These are phyloP conservation scores for Rhabdophis nuchalis DNA, from an alignment of 2,797 vertebrate genomes.

Conservation along the genomic window DNA sequence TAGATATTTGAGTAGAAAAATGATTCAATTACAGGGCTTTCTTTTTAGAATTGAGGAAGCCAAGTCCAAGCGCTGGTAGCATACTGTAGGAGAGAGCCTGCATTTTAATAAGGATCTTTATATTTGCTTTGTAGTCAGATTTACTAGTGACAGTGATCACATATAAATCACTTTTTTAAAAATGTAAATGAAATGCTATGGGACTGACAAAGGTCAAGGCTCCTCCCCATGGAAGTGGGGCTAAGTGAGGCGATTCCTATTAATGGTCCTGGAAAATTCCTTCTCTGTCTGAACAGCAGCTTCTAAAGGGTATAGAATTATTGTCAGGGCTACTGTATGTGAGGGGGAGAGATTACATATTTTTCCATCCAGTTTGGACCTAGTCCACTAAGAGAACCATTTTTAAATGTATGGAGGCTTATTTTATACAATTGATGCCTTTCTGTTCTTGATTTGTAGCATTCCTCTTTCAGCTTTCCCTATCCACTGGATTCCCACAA, in stretches of 20 bases:
- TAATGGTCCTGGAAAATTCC: not conserved
- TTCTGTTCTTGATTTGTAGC: not conserved
- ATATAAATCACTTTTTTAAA: not conserved
- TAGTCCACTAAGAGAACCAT: too few relatives aligned
- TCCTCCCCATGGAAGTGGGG: not conserved
- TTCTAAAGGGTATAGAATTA: not conserved
- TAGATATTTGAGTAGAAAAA: not conserved
- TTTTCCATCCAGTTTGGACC: not conserved
- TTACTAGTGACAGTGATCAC: not conserved
- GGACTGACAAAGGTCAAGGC: not conserved
- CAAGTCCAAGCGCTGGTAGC: not conserved
- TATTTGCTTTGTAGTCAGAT: not conserved
- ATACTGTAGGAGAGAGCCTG: not conserved
- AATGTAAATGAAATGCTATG: not conserved
- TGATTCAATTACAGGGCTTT: not conserved
- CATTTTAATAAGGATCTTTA: not conserved
- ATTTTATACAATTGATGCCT: not conserved
- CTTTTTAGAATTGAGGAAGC: not conserved
- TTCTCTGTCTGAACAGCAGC: not conserved
- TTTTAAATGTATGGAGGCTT: not conserved
- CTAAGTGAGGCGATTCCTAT: not conserved
- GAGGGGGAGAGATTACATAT: not conserved
- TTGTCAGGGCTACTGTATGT: too few relatives aligned
- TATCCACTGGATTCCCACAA: not conserved
- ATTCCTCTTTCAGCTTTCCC: not conserved